phyloP scores from a whole-genome alignment of 30 jellyfish, hydroid and myxozoan species.

The Aurelia sp. region DNA sequence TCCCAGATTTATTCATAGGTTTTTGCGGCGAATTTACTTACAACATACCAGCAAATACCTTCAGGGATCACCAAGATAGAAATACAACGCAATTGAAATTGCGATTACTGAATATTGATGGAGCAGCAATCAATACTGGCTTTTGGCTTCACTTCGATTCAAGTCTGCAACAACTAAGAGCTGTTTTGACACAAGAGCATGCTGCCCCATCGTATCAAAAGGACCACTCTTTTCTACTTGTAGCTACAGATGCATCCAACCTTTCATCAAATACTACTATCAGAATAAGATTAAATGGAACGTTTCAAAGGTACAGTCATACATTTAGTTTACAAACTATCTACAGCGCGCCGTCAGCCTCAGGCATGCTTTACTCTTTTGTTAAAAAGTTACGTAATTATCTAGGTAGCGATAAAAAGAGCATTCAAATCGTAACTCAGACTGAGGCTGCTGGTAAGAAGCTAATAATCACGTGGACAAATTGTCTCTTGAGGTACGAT shows the following conservation, averaged over 20 bases:
- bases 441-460: slow-evolving; percentile 45
- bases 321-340: slow-evolving; percentile 47
- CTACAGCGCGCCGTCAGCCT: background rate
- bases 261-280: slow-evolving; percentile 61
- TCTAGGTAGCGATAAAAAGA: slow-evolving; percentile 36
- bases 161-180: slow-evolving; percentile 61
- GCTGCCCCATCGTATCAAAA: slow-evolving; percentile 8
- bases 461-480: slow-evolving; percentile 66
- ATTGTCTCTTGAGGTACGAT: slow-evolving; percentile 66
- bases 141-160: slow-evolving; percentile 76
- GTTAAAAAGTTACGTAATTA: slow-evolving; percentile 55
- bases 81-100: slow-evolving; percentile 61
- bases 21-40: slow-evolving; percentile 78
- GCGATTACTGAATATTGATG: slow-evolving; percentile 17
- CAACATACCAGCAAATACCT: slow-evolving; percentile 78
- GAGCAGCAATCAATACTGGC: slow-evolving; percentile 5
- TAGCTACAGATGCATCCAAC: slow-evolving; percentile 68
- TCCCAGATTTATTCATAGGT: slow-evolving; percentile 52
- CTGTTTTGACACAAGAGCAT: slow-evolving; percentile 37
- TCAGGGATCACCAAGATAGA: slow-evolving; percentile 86
- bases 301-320: slow-evolving; percentile 42
- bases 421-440: slow-evolving; percentile 53
- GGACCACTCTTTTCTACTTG: slow-evolving; percentile 42
- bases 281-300: slow-evolving; percentile 41
- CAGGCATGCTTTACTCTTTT: slow-evolving; percentile 24